Evolutionary conservation across 2,888 invertebrate genomes (phyloP), one percentile per base, ranked within the genome.

Genomic region (Thera britannica): DNA sequence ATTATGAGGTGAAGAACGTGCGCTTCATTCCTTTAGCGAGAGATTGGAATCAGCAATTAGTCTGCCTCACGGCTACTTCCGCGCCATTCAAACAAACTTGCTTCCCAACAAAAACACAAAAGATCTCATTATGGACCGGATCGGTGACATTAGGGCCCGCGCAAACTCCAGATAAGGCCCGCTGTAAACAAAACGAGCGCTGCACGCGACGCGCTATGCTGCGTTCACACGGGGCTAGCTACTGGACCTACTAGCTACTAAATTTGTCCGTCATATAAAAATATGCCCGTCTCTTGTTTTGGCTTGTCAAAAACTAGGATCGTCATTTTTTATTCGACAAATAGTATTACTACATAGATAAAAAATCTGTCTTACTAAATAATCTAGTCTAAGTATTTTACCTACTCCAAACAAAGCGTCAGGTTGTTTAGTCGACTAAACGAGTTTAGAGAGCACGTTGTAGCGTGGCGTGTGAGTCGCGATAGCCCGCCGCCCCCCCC

Each of bases 71-170:
- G 51, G 66, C 12, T 36, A 34, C 52, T 58, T 58, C 60, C 65
- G 49, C 60, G 46, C 35, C 62, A 62, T 57, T 65, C 44, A 52
- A 52, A 52, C 55, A 57, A 66, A 60, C 12, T 59, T 51, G 44
- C 58, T 59, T 61, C 36, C 48, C 57, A 48, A 62, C 52, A 58
- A 62, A 58, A 67, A 58, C 52, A 67, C 62, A 67, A 65, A 62
- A 65, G 58, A 59, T 65, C 65, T 69, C 68, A 69, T 69, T 65
- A 71, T 36, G 55, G 61, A 62, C 67, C 71, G 74, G 72, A 70
- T 71, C 71, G 54, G 67, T 70, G 71, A 67, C 71, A 71, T 74
- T 68, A 73, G 62, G 68, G 68, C 66, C 66, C 65, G 69, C 72
- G 69, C 71, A 63, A 69, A 65, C 68, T 41, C 51, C 48, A 55